Evolutionary conservation across 2,113 vertebrate species (phyloP).

Genomic region (Nansenia antarctica): DNA sequence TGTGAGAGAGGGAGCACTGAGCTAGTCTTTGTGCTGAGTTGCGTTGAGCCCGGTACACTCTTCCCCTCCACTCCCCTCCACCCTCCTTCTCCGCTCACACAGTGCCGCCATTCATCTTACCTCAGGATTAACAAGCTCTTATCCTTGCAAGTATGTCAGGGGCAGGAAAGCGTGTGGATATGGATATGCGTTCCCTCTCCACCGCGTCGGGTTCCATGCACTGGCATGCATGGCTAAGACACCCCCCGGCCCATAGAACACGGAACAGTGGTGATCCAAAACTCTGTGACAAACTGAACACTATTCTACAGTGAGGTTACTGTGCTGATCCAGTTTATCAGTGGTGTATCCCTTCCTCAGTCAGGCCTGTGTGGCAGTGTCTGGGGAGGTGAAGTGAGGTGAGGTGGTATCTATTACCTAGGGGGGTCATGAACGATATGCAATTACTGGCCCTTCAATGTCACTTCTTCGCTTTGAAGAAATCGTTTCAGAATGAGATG

Average conservation of each 20-base stretch:
- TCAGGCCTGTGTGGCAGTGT: background rate
- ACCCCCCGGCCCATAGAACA: no score
- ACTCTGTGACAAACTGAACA: slow-evolving; percentile 26
- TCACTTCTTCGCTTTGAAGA: no score
- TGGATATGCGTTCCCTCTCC: slow-evolving; percentile 24
- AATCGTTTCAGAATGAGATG: no score
- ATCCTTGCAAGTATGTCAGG: slow-evolving; percentile 61
- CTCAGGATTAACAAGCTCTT: slow-evolving; percentile 64
- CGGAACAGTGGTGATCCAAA: slow-evolving; percentile 31
- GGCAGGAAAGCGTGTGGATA: slow-evolving; percentile 31
- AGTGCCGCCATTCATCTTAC: slow-evolving; percentile 70
- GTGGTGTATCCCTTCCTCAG: background rate
- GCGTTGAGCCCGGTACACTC: slow-evolving; percentile 11
- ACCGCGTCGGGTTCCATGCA: slow-evolving; percentile 30
- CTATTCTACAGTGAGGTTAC: no score
- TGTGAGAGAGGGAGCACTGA: slow-evolving; percentile 47
- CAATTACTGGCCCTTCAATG: no score
- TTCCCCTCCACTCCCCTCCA: slow-evolving; percentile 5
- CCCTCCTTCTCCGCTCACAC: slow-evolving; percentile 49
- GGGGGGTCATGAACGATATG: no score
- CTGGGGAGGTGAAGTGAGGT: no score
- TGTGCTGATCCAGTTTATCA: background rate
- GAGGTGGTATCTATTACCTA: no score
- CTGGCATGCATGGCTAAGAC: slow-evolving; percentile 9
- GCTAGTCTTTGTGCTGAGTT: slow-evolving; percentile 55